Evolutionary conservation across 2,888 invertebrate species (phyloP), one percentile per base, ranked within the genome.

Genomic region (Nyleta sp.): DNA sequence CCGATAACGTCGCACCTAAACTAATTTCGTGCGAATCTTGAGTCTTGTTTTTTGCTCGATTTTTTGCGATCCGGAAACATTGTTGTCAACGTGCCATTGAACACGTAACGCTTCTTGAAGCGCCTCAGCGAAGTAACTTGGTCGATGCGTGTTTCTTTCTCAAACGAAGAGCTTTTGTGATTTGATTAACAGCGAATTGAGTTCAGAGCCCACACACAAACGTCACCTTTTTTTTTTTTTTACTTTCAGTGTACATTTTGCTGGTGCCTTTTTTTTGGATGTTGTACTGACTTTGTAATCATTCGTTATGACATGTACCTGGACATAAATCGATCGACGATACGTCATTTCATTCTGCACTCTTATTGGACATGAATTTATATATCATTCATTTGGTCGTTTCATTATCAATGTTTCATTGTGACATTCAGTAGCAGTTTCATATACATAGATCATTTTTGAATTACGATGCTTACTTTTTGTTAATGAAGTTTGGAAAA

Each of bases 131-230:
- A 48, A 60, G 10, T 44, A 42, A 65, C 48, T 62, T 62, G 24
- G 7, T 44, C n/a, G 11, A 50, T 15, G 28, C 18, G 18, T 40
- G 22, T 40, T 64, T 40, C n/a, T 40, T 50, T 52, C 24, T 24
- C 42, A 42, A 65, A 20, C 44, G 31, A 20, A 15, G 46, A 44
- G 67, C 55, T 55, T 55, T 67, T 53, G 55, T 55, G 67, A 67
- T 46, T 53, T 38, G n/a, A 64, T 50, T 42, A 53, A 65, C 42
- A 65, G 31, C 40, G 28, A 65, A 42, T 53, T 46, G 35, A 67
- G 67, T 67, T 67, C 55, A 44, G 44, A 67, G 24, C 55, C 53
- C 67, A 52, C 53, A 42, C 20, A 18, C 18, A 11, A 52, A 35
- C 20, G 13, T 44, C 20, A 59, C 42, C 15, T 46, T n/a, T n/a